phyloP scores from a whole-genome alignment of 2,797 vertebrate species.

The Parauchenoglanis ngamensis region DNA sequence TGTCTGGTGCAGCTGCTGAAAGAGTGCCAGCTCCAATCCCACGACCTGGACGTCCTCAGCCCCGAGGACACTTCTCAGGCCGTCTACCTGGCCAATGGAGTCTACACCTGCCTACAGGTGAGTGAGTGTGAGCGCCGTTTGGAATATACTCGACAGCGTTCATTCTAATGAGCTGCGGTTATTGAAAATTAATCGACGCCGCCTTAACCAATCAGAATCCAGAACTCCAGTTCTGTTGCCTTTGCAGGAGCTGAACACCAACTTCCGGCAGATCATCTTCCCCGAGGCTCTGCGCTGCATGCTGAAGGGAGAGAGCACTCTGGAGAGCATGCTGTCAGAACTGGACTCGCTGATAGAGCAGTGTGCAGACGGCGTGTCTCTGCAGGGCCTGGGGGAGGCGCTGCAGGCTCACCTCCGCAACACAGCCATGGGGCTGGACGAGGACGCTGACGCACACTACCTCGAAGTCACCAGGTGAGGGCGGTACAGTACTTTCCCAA shows the following conservation, averaged over 20 bases:
- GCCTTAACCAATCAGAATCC: not conserved
- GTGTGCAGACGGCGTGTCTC: constrained; percentile 87
- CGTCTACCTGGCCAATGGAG: constrained; percentile 90
- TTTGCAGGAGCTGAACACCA: constrained; percentile 91
- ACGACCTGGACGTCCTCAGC: constrained; percentile 90
- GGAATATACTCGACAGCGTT: not conserved
- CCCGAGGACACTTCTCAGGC: constrained; percentile 85
- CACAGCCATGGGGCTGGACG: constrained; percentile 84
- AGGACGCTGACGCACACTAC: constrained; percentile 85
- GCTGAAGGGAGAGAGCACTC: constrained; percentile 91
- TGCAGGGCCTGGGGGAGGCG: constrained; percentile 86
- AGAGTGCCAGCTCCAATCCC: constrained; percentile 87
- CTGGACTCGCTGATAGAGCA: constrained; percentile 92
- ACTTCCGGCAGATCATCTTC: constrained; percentile 98
- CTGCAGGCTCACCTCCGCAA: constrained; percentile 85
- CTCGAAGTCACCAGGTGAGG: constrained; percentile 87
- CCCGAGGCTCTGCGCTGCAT: constrained; percentile 95
- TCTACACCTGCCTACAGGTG: constrained; percentile 96
- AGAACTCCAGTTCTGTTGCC: not conserved
- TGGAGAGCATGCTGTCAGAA: constrained; percentile 92
- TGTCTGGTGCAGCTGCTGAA: constrained; percentile 89
- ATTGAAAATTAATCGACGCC: not conserved
- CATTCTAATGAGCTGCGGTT: not conserved
- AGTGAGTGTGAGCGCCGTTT: not conserved
- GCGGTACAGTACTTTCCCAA: no score